phyloP scores from a whole-genome alignment of 1,140 invertebrate species.

The Drosophila murphyi region DNA sequence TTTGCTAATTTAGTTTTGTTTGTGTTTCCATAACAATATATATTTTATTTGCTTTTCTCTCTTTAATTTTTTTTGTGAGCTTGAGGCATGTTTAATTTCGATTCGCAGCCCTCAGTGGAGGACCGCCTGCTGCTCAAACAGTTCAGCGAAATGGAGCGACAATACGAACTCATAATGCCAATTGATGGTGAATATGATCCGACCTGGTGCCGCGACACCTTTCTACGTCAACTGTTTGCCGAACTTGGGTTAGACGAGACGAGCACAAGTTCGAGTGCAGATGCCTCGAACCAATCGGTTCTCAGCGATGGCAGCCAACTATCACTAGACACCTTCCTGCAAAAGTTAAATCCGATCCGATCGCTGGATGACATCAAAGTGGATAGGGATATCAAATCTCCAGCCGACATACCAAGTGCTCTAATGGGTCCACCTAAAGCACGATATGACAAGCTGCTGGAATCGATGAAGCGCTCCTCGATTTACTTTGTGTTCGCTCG shows the following conservation, averaged over 20 bases:
- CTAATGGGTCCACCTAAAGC: not conserved
- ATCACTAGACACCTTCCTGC: not conserved
- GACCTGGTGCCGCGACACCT: slow-evolving; percentile 34
- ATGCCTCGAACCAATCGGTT: not conserved
- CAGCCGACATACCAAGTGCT: not conserved
- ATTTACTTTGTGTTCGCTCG: slow-evolving; percentile 27
- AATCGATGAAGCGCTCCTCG: slow-evolving; percentile 25
- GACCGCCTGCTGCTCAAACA: not conserved
- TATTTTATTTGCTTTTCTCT: not conserved
- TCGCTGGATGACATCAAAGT: not conserved
- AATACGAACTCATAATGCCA: slow-evolving; percentile 31
- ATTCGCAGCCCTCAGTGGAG: not conserved
- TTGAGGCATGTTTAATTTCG: not conserved
- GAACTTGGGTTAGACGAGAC: slow-evolving; percentile 2
- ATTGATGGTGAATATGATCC: slow-evolving; percentile 7
- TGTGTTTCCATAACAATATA: not conserved
- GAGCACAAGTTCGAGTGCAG: not conserved
- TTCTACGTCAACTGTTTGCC: slow-evolving; percentile 19
- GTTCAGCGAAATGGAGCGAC: not conserved
- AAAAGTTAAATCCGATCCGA: not conserved
- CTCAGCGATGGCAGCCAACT: too few relatives aligned
- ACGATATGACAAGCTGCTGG: slow-evolving; percentile 12
- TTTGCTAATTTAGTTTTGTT: not conserved
- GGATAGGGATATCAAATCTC: not conserved
- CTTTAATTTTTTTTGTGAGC: not conserved